Conservation (phyloP, 2,888 invertebrate genomes). For the Steromphala cineraria region DNA sequence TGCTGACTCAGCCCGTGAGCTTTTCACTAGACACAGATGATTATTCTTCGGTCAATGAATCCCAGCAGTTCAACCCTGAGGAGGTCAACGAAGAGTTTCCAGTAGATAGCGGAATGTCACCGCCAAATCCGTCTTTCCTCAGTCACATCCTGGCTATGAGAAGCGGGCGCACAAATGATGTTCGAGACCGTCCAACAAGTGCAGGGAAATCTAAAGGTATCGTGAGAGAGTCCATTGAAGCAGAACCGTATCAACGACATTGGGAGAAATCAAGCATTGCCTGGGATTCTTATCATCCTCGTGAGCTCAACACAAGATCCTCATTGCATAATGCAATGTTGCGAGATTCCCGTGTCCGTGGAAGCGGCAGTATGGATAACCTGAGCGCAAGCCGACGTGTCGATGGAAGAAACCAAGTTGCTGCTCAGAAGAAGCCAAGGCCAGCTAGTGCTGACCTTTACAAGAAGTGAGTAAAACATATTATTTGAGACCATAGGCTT, state of each 20-base stretch:
- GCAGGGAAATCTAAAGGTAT: slow-evolving; percentile 31
- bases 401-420: background rate
- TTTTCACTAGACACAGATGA: slow-evolving; percentile 24
- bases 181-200: background rate
- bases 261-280: slow-evolving; percentile 66
- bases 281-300: slow-evolving; percentile 62
- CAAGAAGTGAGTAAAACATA: slow-evolving; percentile 43
- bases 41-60: background rate
- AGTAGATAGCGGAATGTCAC: background rate
- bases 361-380: slow-evolving; percentile 32
- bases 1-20: background rate
- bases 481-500: background rate
- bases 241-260: slow-evolving; percentile 51
- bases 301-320: slow-evolving; percentile 62
- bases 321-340: slow-evolving; percentile 34
- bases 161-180: background rate
- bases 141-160: background rate
- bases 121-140: slow-evolving; percentile 3
- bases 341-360: background rate
- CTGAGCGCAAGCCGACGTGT: background rate
- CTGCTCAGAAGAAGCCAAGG: slow-evolving; percentile 34
- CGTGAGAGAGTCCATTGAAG: slow-evolving; percentile 49
- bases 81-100: background rate
- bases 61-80: background rate
- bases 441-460: slow-evolving; percentile 56